phyloP scores from a whole-genome alignment of 2,113 vertebrate species.

The Calidris pugnax region DNA sequence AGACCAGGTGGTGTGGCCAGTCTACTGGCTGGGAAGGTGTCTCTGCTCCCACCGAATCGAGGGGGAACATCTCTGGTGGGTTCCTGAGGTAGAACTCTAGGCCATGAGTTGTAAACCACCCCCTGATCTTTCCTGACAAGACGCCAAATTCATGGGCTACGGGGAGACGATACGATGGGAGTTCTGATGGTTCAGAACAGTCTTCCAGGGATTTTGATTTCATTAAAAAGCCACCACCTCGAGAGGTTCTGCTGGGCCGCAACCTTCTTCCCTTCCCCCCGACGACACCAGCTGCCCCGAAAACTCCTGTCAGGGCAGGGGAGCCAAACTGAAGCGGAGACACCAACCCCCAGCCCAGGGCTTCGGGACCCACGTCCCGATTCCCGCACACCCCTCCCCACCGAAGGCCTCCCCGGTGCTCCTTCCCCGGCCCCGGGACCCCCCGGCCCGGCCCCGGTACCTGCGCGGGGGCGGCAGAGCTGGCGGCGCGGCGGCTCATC shows the following conservation, averaged over 20 bases:
- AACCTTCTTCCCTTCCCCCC: neutral
- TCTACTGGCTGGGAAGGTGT: too few species aligned
- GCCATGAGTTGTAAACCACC: too few species aligned
- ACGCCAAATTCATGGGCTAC: neutral
- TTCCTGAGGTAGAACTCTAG: too few species aligned
- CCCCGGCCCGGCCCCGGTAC: neutral
- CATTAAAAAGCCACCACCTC: neutral
- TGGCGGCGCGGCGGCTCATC: slow-evolving; percentile 35
- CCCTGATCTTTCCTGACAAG: neutral
- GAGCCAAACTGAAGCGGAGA: neutral
- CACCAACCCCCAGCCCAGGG: neutral
- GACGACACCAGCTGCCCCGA: neutral
- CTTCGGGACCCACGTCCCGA: neutral
- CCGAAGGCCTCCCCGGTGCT: neutral
- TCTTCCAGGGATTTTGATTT: neutral
- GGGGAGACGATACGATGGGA: accelerated
- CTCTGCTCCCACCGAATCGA: neutral
- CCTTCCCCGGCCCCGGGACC: neutral
- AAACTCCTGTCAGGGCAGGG: neutral
- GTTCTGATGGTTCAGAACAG: too few species aligned
- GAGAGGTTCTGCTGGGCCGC: neutral
- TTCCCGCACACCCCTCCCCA: neutral
- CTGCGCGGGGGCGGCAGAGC: slow-evolving; percentile 26
- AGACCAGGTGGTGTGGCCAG: too few species aligned
- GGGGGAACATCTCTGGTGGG: accelerated